Evolutionary conservation across 2,797 vertebrate species (phyloP), one percentile per base, ranked within the genome.

Genomic region (Sebastes paucispinis): DNA sequence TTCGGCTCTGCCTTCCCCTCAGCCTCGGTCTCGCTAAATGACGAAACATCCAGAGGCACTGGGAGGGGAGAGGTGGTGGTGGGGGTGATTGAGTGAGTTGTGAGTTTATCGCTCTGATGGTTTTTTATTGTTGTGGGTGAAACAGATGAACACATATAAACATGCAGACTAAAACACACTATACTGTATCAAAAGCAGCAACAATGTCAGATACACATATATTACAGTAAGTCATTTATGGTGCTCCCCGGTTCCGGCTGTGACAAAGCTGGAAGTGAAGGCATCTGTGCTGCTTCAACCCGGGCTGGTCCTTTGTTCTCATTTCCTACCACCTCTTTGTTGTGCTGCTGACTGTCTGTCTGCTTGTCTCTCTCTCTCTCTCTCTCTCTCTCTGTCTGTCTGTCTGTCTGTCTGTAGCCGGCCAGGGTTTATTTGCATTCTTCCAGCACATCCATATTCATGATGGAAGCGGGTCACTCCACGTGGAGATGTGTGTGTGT

Each of bases 371-470:
- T 68, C 82, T 73, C 29, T 68, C 83, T 86, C 31, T 81, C 32
- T 68, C 83, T 86, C 27, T 81, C 82, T 73, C 29, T 68, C 83
- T 86, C 31, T 81, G 79, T 78, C 52, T 82, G 83, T 87, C 84
- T 85, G 24, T 81, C 85, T 79, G 58, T 82, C 88, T 88, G 68
- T 88, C 83, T 89, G 82, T 43, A 88, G 83, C 83, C 78, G 75
- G 87, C 80, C 65, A 27, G 2, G 77, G 63, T 91, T 80, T 94
- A 95, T 96, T 95, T 95, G 94, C 94, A 96, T 96, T 94, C 91
- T 78, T 91, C 90, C 84, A 87, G 73, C 86, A 86, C 93, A 96
- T 96, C 91, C 94, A 96, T 96, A 96, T 96, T 96, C 94, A 96
- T 96, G 91, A 92, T 85, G 85, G 88, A 92, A 93, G 92, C 89